A percentile compares a stretch with the other conserved stretches of the same genome.
These are phyloP conservation scores for Trematomus bernacchii DNA, from an alignment of 2,797 vertebrate genomes.

Conservation along the genomic window DNA sequence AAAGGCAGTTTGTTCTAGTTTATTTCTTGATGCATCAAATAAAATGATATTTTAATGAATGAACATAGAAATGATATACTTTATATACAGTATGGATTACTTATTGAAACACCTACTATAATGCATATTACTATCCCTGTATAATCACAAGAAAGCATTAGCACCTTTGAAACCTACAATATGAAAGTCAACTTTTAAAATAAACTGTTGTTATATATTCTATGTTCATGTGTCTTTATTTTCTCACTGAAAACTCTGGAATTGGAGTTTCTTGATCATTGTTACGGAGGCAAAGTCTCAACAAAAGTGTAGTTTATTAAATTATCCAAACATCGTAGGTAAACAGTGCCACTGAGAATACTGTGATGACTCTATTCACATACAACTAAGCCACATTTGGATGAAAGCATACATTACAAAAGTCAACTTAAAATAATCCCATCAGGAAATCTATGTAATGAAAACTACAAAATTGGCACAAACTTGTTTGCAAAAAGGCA, in stretches of 20 bases:
- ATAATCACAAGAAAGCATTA: constrained; percentile 80
- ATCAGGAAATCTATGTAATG: constrained; percentile 65
- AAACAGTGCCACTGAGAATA: constrained; percentile 75
- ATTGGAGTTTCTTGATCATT: constrained; percentile 10
- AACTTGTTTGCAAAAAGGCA: constrained; percentile 77
- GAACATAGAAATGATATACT: constrained; percentile 77
- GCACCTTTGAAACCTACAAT: constrained; percentile 80
- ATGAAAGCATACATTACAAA: constrained; percentile 80
- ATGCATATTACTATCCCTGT: constrained; percentile 80
- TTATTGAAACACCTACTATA: constrained; percentile 72
- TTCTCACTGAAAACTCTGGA: constrained; percentile 4
- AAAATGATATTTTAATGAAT: constrained; percentile 81
- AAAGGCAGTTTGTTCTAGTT: constrained; percentile 59
- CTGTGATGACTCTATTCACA: constrained; percentile 67
- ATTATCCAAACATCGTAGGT: constrained; percentile 81
- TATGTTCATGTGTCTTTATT: constrained; percentile 55
- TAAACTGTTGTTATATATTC: constrained; percentile 83
- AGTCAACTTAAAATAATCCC: constrained; percentile 74
- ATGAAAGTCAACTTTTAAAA: constrained; percentile 86
- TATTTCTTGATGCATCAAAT: constrained; percentile 68
- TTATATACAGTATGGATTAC: constrained; percentile 73
- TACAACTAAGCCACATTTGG: constrained; percentile 72
- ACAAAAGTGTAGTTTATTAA: constrained; percentile 85
- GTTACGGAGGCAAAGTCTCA: constrained; percentile 54
- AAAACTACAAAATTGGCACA: constrained; percentile 78